Percentiles rank a stretch among this genome's conserved stretches.
Evolutionary conservation across 1,140 invertebrate species (phyloP).

Genomic region (Pseudobourletiella spinata): DNA sequence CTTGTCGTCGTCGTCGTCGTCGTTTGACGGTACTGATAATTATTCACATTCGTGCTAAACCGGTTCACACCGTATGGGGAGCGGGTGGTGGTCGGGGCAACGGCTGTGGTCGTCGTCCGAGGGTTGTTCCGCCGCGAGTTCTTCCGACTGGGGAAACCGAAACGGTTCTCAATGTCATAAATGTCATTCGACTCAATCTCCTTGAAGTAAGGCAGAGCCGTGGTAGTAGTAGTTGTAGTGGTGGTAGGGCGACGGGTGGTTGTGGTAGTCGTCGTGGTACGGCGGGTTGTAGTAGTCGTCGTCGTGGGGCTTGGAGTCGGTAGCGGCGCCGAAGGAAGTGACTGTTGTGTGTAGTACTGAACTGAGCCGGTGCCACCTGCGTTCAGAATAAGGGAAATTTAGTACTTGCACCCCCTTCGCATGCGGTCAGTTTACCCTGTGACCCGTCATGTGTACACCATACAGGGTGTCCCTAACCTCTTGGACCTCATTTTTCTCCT

Average conservation of each 20-base stretch:
- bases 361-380: too few species aligned
- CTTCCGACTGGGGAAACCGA: slow-evolving; percentile 1
- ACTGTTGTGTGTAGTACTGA: not conserved
- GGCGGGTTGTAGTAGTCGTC: slow-evolving; percentile 8
- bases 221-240: slow-evolving; percentile 14
- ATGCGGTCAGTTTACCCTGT: too few species aligned
- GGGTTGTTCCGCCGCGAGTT: not conserved
- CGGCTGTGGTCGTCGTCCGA: not conserved
- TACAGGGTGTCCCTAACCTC: too few species aligned
- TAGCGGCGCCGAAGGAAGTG: not conserved
- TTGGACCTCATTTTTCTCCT: too few species aligned
- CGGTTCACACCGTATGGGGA: too few species aligned
- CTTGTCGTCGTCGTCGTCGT: too few species aligned
- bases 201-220: slow-evolving; percentile 13
- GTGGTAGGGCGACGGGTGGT: slow-evolving; percentile 16
- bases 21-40: too few species aligned
- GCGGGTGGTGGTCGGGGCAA: not conserved
- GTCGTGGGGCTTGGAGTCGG: slow-evolving; percentile 6
- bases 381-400: not conserved
- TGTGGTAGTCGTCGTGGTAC: slow-evolving; percentile 18
- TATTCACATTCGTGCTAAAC: too few species aligned
- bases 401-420: not conserved
- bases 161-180: slow-evolving; percentile 6
- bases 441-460: too few species aligned
- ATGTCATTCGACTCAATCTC: slow-evolving; percentile 32